Conservation (phyloP, 2,113 vertebrate species). For the Larimichthys crocea region DNA sequence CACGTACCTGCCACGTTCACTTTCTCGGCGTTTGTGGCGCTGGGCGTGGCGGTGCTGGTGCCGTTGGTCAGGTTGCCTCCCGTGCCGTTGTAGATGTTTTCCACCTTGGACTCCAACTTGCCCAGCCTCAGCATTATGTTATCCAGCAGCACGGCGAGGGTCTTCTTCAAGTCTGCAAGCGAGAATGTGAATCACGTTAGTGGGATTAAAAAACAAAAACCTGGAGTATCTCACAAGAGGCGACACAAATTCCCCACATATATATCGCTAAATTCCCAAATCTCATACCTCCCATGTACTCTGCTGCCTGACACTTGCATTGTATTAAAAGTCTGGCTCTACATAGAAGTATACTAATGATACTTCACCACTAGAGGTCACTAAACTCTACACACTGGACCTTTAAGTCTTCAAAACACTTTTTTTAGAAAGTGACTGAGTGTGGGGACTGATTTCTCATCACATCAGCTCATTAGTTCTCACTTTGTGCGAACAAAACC, state of each 20-base stretch:
- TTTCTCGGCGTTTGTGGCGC: conserved; percentile 88
- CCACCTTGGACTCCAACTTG: conserved; percentile 96
- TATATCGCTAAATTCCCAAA: not conserved
- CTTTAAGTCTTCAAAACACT: not conserved
- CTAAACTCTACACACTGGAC: too few species aligned
- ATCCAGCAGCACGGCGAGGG: conserved; percentile 95
- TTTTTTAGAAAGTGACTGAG: not conserved
- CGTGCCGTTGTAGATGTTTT: conserved; percentile 94
- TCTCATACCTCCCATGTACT: not conserved
- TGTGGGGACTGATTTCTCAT: not conserved
- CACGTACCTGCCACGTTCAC: conserved; percentile 94
- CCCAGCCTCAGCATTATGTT: conserved; percentile 97
- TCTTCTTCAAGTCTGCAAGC: conserved; percentile 95
- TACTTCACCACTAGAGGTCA: too few species aligned
- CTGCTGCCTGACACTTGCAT: too few species aligned
- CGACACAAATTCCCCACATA: too few species aligned
- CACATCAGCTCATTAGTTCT: not conserved
- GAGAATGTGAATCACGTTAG: not conserved
- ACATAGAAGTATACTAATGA: too few species aligned
- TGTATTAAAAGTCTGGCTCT: too few species aligned
- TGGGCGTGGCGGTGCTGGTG: conserved; percentile 87
- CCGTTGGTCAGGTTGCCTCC: conserved; percentile 92
- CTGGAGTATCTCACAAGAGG: not conserved
- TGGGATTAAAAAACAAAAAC: too few species aligned
- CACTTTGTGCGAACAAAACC: not conserved